Conservation (phyloP, 1,140 invertebrate genomes). For the Pseudomyrmex sp. region DNA sequence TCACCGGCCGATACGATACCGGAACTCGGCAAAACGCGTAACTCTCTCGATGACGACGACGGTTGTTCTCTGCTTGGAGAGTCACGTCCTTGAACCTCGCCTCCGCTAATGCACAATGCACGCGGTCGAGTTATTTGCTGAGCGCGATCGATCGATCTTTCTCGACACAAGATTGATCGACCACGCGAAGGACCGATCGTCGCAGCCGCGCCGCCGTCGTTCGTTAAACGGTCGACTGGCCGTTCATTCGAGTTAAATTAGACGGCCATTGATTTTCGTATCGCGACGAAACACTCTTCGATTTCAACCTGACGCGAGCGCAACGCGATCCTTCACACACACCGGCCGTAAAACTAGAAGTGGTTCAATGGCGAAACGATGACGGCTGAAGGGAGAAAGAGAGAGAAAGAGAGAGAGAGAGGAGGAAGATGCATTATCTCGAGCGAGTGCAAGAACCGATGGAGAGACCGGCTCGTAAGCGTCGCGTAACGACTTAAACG, state of each 20-base stretch:
- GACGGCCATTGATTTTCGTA: conserved; percentile 42
- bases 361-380: conserved; percentile 54
- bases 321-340: conserved; percentile 13
- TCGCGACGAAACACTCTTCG: conserved; percentile 15
- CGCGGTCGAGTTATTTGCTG: conserved; percentile 57
- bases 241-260: conserved; percentile 43
- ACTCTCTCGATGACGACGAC: conserved; percentile 15
- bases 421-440: conserved; percentile 63
- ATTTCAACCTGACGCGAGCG: conserved; percentile 17
- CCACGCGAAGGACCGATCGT: conserved; percentile 71
- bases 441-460: conserved; percentile 20
- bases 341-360: conserved; percentile 66
- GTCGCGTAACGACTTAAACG: conserved; percentile 78
- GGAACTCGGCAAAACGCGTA: conserved; percentile 66
- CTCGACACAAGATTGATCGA: conserved; percentile 72
- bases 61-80: conserved; percentile 46
- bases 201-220: conserved; percentile 30
- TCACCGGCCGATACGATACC: conserved; percentile 67
- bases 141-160: conserved; percentile 70
- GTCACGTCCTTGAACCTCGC: conserved; percentile 72
- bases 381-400: conserved; percentile 20
- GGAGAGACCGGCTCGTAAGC: conserved; percentile 49
- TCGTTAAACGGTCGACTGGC: conserved; percentile 51
- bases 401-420: conserved; percentile 38
- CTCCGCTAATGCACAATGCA: conserved; percentile 71